Evolutionary conservation across 2,888 invertebrate genomes (phyloP).

Genomic region (Myopa testacea): DNA sequence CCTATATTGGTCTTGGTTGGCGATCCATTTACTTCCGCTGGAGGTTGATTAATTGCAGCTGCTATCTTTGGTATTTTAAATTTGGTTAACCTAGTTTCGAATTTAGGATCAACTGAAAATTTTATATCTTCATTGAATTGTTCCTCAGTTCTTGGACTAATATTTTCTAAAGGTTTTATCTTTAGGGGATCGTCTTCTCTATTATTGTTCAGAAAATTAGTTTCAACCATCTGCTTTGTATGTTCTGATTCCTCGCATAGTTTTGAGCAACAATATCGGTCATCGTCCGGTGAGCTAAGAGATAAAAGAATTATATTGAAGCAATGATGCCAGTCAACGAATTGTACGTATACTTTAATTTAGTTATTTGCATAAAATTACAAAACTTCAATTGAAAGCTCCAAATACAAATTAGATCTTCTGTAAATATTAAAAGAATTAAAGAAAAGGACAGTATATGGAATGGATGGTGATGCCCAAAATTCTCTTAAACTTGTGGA

Average conservation of each 20-base stretch:
- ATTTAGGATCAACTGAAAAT: background rate
- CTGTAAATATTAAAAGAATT: background rate
- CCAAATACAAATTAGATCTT: background rate
- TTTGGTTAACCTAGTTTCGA: slow-evolving; percentile 21
- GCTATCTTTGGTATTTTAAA: slow-evolving; percentile 49
- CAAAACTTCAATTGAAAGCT: background rate
- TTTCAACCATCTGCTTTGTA: background rate
- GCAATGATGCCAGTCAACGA: background rate
- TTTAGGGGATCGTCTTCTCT: background rate
- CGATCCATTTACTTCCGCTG: background rate
- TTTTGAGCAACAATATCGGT: slow-evolving; percentile 46
- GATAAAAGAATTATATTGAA: background rate
- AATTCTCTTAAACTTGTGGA: too few relatives aligned
- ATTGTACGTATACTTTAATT: background rate
- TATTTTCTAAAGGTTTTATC: background rate
- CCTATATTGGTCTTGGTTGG: slow-evolving; percentile 12
- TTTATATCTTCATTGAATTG: background rate
- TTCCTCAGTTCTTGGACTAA: background rate
- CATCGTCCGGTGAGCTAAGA: slow-evolving; percentile 52
- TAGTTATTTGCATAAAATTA: background rate
- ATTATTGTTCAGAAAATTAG: background rate
- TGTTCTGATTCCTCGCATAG: background rate
- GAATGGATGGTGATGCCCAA: background rate
- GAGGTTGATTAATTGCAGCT: background rate
- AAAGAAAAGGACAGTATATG: background rate